Evolutionary conservation across 1,140 invertebrate species (phyloP).

Genomic region (Babylonia areolata): DNA sequence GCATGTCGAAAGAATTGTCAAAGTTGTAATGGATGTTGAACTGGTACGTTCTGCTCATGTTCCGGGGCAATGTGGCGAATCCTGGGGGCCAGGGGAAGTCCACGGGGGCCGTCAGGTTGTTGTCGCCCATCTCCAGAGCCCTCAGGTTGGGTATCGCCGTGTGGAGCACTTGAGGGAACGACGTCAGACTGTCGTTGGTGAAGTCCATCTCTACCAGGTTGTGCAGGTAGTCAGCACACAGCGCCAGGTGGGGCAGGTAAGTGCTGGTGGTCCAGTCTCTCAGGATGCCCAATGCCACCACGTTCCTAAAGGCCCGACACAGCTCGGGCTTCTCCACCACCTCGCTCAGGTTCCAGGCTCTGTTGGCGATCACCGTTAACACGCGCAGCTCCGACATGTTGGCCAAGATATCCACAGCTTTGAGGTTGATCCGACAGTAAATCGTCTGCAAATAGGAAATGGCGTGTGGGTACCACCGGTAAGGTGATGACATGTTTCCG

Average conservation of each 20-base stretch:
- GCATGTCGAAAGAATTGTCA: conserved; percentile 39
- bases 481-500: background rate
- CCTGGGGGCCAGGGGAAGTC: conserved; percentile 55
- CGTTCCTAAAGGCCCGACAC: background rate
- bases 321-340: background rate
- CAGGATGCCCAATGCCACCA: conserved; percentile 21
- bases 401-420: conserved; percentile 13
- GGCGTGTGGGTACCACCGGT: background rate
- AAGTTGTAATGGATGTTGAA: conserved; percentile 52
- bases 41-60: conserved; percentile 47
- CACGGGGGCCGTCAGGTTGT: conserved; percentile 47
- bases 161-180: conserved; percentile 37
- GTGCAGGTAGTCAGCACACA: background rate
- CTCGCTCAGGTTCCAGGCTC: background rate
- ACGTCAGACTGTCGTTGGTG: conserved; percentile 38
- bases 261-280: background rate
- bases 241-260: conserved; percentile 8
- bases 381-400: conserved; percentile 25
- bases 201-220: conserved; percentile 49
- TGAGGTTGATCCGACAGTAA: conserved; percentile 6
- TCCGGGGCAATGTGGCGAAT: conserved; percentile 29
- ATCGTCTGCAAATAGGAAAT: conserved; percentile 31
- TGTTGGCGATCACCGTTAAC: background rate
- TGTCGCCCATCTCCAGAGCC: conserved; percentile 52
- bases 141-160: conserved; percentile 57